Evolutionary conservation across 2,797 vertebrate species (phyloP).

Genomic region (Coranthus polyacanthus): DNA sequence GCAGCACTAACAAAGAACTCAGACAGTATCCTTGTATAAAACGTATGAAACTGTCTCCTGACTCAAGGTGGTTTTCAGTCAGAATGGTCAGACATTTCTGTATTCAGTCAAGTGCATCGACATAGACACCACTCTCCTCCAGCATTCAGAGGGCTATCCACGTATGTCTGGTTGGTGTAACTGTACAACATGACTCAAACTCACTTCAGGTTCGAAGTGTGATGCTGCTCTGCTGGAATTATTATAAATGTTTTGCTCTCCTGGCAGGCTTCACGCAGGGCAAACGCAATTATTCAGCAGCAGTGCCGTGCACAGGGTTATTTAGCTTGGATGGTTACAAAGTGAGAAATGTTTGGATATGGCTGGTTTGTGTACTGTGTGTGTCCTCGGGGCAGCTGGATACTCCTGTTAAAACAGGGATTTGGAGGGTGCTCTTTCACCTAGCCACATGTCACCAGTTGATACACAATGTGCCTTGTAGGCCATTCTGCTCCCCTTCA

Average conservation of each 20-base stretch:
- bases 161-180: slow-evolving; percentile 32
- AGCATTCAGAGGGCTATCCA: slow-evolving; percentile 2
- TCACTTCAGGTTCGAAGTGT: slow-evolving; percentile 37
- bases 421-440: slow-evolving; percentile 65
- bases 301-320: slow-evolving; percentile 50
- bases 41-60: slow-evolving; percentile 6
- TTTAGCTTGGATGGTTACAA: slow-evolving; percentile 74
- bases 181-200: slow-evolving; percentile 22
- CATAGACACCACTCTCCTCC: not conserved
- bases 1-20: slow-evolving; percentile 18
- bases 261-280: slow-evolving; percentile 64
- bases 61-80: slow-evolving; percentile 23
- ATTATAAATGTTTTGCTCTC: slow-evolving; percentile 58
- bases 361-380: slow-evolving; percentile 56
- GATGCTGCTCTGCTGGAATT: slow-evolving; percentile 50
- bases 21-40: slow-evolving; percentile 9
- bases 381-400: slow-evolving; percentile 64
- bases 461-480: slow-evolving; percentile 68
- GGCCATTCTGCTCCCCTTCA: slow-evolving; percentile 67
- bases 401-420: slow-evolving; percentile 69
- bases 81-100: slow-evolving; percentile 20
- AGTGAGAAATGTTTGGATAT: slow-evolving; percentile 75
- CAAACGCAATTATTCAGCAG: slow-evolving; percentile 75
- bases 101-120: slow-evolving; percentile 31
- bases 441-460: slow-evolving; percentile 65